Evolutionary conservation across 2,888 invertebrate genomes (phyloP), one percentile per base, ranked within the genome.

Genomic region (Mesopsocus fuscifrons): DNA sequence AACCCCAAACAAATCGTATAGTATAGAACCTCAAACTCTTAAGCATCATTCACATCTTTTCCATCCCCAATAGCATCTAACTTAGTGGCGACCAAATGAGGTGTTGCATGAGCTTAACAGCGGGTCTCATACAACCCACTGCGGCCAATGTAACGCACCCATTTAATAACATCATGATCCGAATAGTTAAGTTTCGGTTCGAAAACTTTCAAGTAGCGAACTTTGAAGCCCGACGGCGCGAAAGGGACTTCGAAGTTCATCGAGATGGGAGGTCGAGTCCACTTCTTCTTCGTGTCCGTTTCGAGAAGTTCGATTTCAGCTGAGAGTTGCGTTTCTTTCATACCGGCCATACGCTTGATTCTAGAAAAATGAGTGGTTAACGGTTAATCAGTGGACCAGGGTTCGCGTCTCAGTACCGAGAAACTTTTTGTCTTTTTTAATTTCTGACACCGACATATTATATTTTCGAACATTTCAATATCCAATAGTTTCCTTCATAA

Each of bases 161-260:
- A 99, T 77, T 99, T 99, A 59, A 99, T 97, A 51, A 99, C 98
- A 62, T 99, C 98, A 57, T 98, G 97, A 65, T 99, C 98, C 2
- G 95, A 97, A 65, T 99, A 99, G 69, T 99, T 99, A 54, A 99
- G 71, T 62, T 99, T 99, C 1, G 97, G 88, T 64, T 99, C 98
- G 57, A 99, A 99, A 49, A 99, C 98, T 64, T 99, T 99, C 57
- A 99, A 67, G 63, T 98, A 99, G 32, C 98, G 83, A 46, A 99
- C 98, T 72, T 99, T 98, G 62, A 99, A 95, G 1, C 98, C 98
- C 42, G 97, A 98, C 3, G 98, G 98, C 8, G 98, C 98, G 63
- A 98, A 99, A 2, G 98, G 98, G 51, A 99, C 74, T 68, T 99
- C 98, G 61, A 99, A 99, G 64, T 94, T 97, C 97, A 99, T 98